These are phyloP conservation scores for Deilephila elpenor DNA, from an alignment of 2,888 invertebrate genomes.

Conservation along the genomic window DNA sequence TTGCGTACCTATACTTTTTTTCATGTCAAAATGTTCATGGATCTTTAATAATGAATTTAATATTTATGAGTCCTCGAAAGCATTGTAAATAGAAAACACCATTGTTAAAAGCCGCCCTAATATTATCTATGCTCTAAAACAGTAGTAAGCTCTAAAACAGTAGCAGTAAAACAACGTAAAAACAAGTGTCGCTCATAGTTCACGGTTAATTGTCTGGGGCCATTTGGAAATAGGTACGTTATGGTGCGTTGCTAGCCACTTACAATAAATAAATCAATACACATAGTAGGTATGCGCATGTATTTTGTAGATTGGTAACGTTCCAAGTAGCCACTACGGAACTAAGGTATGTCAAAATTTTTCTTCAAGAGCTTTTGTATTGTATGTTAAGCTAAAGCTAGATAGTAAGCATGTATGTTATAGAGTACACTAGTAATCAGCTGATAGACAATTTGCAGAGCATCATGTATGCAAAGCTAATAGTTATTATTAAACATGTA, in stretches of 20 bases:
- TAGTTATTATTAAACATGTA: not conserved
- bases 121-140: no score
- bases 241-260: constrained; percentile 5
- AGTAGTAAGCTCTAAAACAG: no score
- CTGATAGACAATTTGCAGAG: no score
- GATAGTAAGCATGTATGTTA: no score
- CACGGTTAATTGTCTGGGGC: not conserved
- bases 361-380: not conserved
- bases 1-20: no score
- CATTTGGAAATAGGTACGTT: not conserved
- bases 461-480: not conserved
- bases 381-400: no score
- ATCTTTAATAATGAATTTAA: no score
- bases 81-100: no score
- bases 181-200: not conserved
- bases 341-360: not conserved
- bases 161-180: not conserved
- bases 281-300: constrained; percentile 19
- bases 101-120: no score
- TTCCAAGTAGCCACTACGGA: not conserved
- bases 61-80: no score
- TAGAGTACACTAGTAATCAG: no score
- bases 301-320: constrained; percentile 12
- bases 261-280: constrained; percentile 23
- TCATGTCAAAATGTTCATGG: no score